phyloP scores from a whole-genome alignment of 2,888 invertebrate species.

The Clistopyga incitator region DNA sequence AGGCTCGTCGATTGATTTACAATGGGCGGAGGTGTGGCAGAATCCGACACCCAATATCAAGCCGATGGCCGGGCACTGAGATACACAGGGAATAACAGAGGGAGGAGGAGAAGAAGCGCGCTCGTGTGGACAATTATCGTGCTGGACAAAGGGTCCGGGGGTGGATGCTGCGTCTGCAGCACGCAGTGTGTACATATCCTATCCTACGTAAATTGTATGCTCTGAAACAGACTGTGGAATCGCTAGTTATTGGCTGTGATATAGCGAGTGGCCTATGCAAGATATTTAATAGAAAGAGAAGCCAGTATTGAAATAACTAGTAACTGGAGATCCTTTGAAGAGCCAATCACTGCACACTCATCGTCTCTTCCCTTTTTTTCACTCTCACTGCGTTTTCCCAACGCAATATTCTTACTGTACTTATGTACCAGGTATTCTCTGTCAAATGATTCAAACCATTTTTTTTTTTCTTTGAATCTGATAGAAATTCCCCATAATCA shows the following conservation, averaged over 20 bases:
- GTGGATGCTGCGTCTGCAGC: slow-evolving; percentile 69
- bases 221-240: neutral
- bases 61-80: slow-evolving; percentile 67
- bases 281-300: neutral
- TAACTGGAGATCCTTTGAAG: neutral
- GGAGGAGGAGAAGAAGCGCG: slow-evolving; percentile 26
- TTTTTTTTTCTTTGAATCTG: too few species aligned
- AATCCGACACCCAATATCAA: slow-evolving; percentile 78
- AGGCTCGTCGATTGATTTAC: slow-evolving; percentile 77
- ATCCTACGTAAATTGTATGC: slow-evolving; percentile 50
- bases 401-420: neutral
- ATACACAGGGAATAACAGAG: slow-evolving; percentile 38
- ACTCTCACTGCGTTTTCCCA: slow-evolving; percentile 3
- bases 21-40: slow-evolving; percentile 78
- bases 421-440: too few species aligned
- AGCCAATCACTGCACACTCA: neutral
- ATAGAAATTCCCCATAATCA: too few species aligned
- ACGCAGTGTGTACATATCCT: slow-evolving; percentile 13
- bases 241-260: neutral
- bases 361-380: neutral
- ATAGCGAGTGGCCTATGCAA: neutral
- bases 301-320: neutral
- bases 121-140: slow-evolving; percentile 77
- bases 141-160: slow-evolving; percentile 78
- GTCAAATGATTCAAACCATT: too few species aligned